Conservation (phyloP, 2,888 invertebrate species). For the Microctonus brassicae region DNA sequence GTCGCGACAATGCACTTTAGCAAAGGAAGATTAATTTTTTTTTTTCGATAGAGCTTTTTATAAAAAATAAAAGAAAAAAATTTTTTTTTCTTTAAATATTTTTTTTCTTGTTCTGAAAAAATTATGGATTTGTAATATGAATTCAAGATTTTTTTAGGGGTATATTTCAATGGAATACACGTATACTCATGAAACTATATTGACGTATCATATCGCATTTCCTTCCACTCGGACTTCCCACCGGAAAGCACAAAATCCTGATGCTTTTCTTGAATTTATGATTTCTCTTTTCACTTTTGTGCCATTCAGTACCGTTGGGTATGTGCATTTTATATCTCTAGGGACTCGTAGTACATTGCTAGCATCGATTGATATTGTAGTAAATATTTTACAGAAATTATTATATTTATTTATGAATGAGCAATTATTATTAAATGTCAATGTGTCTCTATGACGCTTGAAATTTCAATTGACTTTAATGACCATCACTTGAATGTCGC, state of each 20-base stretch:
- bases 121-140: no score
- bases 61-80: neutral
- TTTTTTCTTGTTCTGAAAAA: no score
- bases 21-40: neutral
- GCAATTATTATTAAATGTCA: neutral
- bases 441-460: neutral
- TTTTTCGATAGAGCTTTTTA: neutral
- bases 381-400: neutral
- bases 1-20: neutral
- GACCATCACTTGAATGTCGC: neutral
- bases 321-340: neutral
- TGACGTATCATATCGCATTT: neutral
- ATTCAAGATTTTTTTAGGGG: no score
- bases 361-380: neutral
- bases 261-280: constrained; percentile 2
- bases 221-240: neutral
- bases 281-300: neutral
- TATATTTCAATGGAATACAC: neutral
- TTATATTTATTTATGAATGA: neutral
- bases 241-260: neutral
- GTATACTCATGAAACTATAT: neutral
- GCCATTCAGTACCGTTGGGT: neutral
- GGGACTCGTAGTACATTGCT: neutral
- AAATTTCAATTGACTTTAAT: constrained; percentile 8
- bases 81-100: neutral